phyloP scores from a whole-genome alignment of 1,140 invertebrate genomes.

The Aphelenchoides besseyi region DNA sequence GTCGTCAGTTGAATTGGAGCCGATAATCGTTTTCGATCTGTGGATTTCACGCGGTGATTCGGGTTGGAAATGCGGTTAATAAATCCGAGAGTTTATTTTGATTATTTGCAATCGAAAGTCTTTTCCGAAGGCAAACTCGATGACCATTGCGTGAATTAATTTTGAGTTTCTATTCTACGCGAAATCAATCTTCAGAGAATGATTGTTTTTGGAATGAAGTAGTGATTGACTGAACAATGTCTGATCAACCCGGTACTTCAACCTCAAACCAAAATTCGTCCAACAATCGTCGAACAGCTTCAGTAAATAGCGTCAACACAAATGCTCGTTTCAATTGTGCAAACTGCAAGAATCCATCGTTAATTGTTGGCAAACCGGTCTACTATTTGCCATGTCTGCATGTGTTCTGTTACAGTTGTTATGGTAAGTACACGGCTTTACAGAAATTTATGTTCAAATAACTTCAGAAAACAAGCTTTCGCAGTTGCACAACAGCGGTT shows the following conservation, averaged over 20 bases:
- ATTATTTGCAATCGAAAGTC: neutral
- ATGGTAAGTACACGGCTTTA: constrained; percentile 1
- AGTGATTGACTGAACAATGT: no score
- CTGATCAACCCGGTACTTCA: neutral
- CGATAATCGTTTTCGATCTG: no score
- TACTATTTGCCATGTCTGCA: constrained; percentile 20
- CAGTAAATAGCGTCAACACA: neutral
- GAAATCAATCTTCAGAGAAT: neutral
- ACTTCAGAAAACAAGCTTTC: no score
- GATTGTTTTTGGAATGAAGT: neutral
- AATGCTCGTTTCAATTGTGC: neutral
- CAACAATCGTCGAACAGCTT: no score
- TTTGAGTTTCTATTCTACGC: neutral
- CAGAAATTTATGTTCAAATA: neutral
- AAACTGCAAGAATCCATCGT: neutral
- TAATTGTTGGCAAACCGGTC: neutral
- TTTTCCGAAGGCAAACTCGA: no score
- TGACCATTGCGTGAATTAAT: neutral
- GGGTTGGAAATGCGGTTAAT: neutral
- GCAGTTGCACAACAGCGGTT: no score
- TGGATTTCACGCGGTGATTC: no score
- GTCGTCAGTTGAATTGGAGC: no score
- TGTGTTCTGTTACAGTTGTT: constrained; percentile 1
- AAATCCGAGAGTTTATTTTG: neutral
- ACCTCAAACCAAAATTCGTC: neutral